These are phyloP conservation scores for Zosterops hypoxanthus DNA, from an alignment of 2,113 vertebrate genomes.

Conservation along the genomic window DNA sequence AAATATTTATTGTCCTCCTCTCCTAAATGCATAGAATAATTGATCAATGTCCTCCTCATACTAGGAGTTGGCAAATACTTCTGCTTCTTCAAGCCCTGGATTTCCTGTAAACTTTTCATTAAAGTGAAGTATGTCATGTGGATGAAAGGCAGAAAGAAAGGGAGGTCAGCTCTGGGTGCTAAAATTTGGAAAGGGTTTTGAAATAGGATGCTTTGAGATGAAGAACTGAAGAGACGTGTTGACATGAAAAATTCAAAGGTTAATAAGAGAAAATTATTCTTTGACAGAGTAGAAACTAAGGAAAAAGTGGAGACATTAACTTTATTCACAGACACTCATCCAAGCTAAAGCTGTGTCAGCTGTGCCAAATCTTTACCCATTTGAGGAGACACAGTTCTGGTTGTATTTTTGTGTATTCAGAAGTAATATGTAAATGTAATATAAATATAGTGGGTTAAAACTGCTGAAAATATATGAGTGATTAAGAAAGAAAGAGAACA, in stretches of 20 bases:
- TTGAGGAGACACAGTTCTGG: background rate
- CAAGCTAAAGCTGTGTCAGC: background rate
- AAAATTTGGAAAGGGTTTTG: background rate
- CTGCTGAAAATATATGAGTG: background rate
- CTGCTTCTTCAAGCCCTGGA: background rate
- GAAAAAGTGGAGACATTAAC: background rate
- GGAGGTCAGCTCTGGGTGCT: background rate
- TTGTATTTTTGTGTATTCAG: background rate
- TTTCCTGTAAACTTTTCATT: background rate
- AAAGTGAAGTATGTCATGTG: background rate
- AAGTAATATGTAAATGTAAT: background rate
- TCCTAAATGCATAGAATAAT: background rate
- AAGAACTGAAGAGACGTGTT: rapidly evolving
- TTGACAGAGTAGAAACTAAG: background rate
- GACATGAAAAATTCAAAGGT: background rate
- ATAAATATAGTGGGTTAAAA: background rate
- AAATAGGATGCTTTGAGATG: background rate
- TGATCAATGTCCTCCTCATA: background rate
- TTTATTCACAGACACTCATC: background rate
- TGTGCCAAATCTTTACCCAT: background rate
- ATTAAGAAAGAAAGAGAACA: background rate
- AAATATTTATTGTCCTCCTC: background rate
- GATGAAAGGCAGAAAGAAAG: background rate
- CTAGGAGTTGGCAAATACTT: background rate
- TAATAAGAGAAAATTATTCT: background rate